Evolutionary conservation across 2,888 invertebrate species (phyloP).

Genomic region (Calameuta idolon): DNA sequence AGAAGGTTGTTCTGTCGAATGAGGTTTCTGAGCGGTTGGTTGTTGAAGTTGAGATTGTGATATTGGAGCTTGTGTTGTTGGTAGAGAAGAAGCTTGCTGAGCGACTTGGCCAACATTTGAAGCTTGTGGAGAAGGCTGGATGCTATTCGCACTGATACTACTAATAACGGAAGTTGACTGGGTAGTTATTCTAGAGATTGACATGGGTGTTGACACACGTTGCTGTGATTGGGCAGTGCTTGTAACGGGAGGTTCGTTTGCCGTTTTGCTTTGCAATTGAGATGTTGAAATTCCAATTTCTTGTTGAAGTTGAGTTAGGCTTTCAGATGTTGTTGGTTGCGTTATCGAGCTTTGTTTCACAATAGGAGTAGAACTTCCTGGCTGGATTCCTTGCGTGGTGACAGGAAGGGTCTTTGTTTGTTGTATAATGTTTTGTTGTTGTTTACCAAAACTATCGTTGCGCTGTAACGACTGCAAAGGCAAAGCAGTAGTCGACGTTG

Average conservation of each 20-base stretch:
- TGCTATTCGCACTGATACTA: constrained; percentile 33
- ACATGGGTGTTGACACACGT: constrained; percentile 14
- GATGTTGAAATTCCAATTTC: constrained; percentile 6
- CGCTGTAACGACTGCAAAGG: constrained; percentile 15
- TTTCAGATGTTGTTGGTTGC: constrained; percentile 23
- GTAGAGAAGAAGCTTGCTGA: not conserved
- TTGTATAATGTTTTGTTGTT: constrained; percentile 32
- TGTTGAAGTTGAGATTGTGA: constrained; percentile 24
- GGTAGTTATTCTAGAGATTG: constrained; percentile 34
- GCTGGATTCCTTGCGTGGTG: constrained; percentile 29
- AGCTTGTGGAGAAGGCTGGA: constrained; percentile 28
- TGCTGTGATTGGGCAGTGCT: constrained; percentile 18
- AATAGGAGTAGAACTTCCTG: constrained; percentile 3
- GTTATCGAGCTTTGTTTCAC: constrained; percentile 24
- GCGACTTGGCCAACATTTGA: constrained; percentile 1
- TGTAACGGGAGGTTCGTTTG: constrained; percentile 8
- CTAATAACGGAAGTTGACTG: constrained; percentile 44
- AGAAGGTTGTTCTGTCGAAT: constrained; percentile 55
- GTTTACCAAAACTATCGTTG: constrained; percentile 33
- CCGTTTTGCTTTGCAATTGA: constrained; percentile 18
- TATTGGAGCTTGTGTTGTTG: not conserved
- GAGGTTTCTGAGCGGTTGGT: constrained; percentile 61
- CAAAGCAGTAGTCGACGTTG: constrained; percentile 15
- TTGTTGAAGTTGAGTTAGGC: constrained; percentile 8
- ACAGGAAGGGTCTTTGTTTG: constrained; percentile 29